Conservation (phyloP, 2,888 invertebrate species). For the Timandra comae region DNA sequence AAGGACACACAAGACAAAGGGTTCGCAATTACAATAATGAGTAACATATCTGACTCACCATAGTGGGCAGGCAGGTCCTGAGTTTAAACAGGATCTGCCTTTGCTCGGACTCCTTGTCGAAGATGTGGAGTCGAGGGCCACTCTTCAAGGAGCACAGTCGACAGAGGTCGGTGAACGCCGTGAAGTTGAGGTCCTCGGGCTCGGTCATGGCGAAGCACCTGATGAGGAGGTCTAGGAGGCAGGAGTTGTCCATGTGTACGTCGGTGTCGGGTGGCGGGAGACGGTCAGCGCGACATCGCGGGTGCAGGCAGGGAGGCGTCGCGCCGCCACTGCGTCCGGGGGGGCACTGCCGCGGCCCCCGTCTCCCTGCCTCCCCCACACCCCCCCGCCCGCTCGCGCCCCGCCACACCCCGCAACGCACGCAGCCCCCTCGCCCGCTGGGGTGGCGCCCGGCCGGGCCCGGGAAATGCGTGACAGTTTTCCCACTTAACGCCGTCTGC, state of each 20-base stretch:
- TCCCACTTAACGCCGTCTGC: slow-evolving; percentile 55
- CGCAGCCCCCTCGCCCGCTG: slow-evolving; percentile 22
- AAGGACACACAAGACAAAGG: slow-evolving; percentile 23
- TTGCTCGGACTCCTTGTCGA: slow-evolving; percentile 84
- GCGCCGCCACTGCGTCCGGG: slow-evolving; percentile 72
- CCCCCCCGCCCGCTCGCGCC: slow-evolving; percentile 30
- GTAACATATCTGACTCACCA: slow-evolving; percentile 68
- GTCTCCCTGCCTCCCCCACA: slow-evolving; percentile 34
- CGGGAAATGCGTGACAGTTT: slow-evolving; percentile 68
- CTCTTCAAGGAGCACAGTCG: slow-evolving; percentile 82
- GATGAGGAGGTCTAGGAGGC: slow-evolving; percentile 77
- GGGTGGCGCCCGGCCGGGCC: slow-evolving; percentile 28
- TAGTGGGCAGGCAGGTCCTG: slow-evolving; percentile 81
- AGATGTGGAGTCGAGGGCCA: slow-evolving; percentile 82
- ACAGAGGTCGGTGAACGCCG: slow-evolving; percentile 82
- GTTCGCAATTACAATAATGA: slow-evolving; percentile 11
- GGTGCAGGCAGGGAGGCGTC: slow-evolving; percentile 68
- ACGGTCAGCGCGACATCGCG: slow-evolving; percentile 67
- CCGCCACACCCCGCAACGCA: slow-evolving; percentile 28
- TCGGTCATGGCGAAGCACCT: slow-evolving; percentile 79
- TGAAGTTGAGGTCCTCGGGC: slow-evolving; percentile 82
- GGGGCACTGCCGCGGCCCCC: slow-evolving; percentile 59
- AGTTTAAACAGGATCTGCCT: slow-evolving; percentile 82
- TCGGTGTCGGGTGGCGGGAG: slow-evolving; percentile 68
- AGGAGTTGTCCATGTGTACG: slow-evolving; percentile 77